phyloP scores from a whole-genome alignment of 2,113 vertebrate species.

The Toxotes jaculatrix region DNA sequence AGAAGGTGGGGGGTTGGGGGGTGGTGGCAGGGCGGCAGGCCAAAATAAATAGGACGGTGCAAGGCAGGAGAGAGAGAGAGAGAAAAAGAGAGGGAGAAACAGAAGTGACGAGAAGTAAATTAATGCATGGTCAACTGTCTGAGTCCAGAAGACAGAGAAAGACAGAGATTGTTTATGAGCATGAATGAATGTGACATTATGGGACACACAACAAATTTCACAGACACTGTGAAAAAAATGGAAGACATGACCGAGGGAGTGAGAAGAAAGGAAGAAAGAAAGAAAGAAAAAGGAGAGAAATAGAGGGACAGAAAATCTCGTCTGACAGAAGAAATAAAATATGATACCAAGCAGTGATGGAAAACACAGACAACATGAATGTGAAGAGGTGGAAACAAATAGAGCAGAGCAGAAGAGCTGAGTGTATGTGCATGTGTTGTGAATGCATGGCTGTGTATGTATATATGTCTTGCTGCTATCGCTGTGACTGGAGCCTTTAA shows the following conservation, averaged over 20 bases:
- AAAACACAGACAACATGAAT: constrained; percentile 62
- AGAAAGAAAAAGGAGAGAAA: constrained; percentile 34
- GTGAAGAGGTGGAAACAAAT: constrained; percentile 71
- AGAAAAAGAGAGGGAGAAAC: constrained; percentile 70
- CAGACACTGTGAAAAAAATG: constrained; percentile 51
- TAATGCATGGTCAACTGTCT: constrained; percentile 83
- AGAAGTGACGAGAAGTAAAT: constrained; percentile 82
- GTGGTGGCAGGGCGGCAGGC: not conserved
- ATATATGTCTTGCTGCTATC: constrained; percentile 26
- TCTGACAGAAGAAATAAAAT: constrained; percentile 63
- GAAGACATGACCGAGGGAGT: constrained; percentile 31
- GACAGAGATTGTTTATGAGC: constrained; percentile 71
- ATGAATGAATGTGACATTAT: constrained; percentile 62
- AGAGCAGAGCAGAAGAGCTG: constrained; percentile 71
- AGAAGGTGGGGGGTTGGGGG: not conserved
- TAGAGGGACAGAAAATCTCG: constrained; percentile 51
- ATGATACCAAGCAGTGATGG: constrained; percentile 67
- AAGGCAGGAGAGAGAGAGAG: constrained; percentile 53
- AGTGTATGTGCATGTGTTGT: constrained; percentile 44
- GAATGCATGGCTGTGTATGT: constrained; percentile 9
- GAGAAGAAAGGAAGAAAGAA: constrained; percentile 2
- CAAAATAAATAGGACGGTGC: constrained; percentile 45
- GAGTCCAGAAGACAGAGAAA: constrained; percentile 79
- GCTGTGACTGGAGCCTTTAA: constrained; percentile 41
- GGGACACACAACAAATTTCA: constrained; percentile 48